Base-by-base conservation (phyloP, 2,888 invertebrate species). In the Apomyelois bistriatella region DNA sequence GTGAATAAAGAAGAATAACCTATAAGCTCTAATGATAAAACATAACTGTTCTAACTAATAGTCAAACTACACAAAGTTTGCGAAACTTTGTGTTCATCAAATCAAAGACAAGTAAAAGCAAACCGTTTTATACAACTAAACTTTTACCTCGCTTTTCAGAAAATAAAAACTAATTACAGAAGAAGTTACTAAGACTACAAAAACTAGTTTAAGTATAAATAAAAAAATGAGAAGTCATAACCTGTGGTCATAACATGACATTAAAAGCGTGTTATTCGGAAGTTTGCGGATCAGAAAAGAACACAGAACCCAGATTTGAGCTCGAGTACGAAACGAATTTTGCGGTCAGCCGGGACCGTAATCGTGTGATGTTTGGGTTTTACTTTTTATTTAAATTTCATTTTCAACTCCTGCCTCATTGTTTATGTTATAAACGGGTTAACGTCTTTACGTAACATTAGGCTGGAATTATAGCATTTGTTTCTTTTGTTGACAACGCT, bases 301-400 rank as follows among this genome's bases (percentile, higher is more conserved):
- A 60, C 64, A 60, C 67, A 68, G 74, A 78, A 71, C 68, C 65
- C 54, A 70, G 65, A 72, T 74, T 63, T 55, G 54, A 62, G 60
- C 58, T 66, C 65, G 65, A 61, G 67, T 66, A 69, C 61, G 59
- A 61, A 63, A 64, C 62, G 65, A 70, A 74, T 72, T 77, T 74
- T 65, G 73, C 64, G 72, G 76, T 68, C 66, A 68, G 62, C 60
- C 58, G 60, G 59, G 64, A 62, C 59, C 63, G 61, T 61, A 62
- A 10, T 66, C 65, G 62, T 59, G 59, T 68, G 59, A 58, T 48
- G 57, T 51, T 22, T 43, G 57, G 55, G 55, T 65, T 70, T 67
- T 65, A 66, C 67, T 70, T 72, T 68, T 66, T 62, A 61, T 58
- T 51, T 52, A 43, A 51, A 53, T 55, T 58, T 55, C 52, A 37